Evolutionary conservation across 2,113 vertebrate species (phyloP), one percentile per base, ranked within the genome.

Genomic region (Marcusenius ussheri): DNA sequence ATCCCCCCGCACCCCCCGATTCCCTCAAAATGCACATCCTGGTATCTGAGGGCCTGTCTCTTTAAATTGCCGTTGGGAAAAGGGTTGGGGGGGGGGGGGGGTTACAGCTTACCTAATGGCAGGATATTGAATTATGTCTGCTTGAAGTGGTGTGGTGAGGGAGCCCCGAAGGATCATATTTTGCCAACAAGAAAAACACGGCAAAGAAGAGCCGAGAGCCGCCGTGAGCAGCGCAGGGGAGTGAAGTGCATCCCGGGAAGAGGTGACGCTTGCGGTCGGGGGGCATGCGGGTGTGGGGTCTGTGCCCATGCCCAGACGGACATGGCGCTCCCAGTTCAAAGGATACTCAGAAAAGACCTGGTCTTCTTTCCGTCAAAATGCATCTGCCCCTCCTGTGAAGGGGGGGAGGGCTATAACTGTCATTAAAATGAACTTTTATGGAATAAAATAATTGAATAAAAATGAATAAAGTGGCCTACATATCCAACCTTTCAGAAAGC

Each of bases 131-230:
- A 93, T 95, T 95, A 96, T 95, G 93, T 91, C 90, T 94, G 94
- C 94, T 95, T 93, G 92, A 94, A 95, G 95, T 92, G 92, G 91
- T 91, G 92, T 90, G 91, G 93, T 94, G 94, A 95, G 93, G 93
- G 94, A 94, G 93, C 95, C 95, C 94, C 91, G 19, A 93, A 95
- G 96, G 91, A 93, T 91, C 90, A 89, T 95, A 96, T 94, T 94
- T 95, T 91, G 94, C 91, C 88, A 51, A 51, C 77, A 92, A 93
- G 94, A 94, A 95, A 95, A 87, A 87, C 46, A 50, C 93, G 90
- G 53, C 89, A 93, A 92, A 92, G 92, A 93, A 93, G 89, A 90
- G 92, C 92, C 85, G 77, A 45, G 93, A 94, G 91, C 93, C 91
- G 90, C 3, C 1, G 31, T 17, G 21, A 47, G 19, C 24, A 1